These are phyloP conservation scores for Macrosteles quadrilineatus DNA, from an alignment of 1,140 invertebrate species.

Conservation along the genomic window DNA sequence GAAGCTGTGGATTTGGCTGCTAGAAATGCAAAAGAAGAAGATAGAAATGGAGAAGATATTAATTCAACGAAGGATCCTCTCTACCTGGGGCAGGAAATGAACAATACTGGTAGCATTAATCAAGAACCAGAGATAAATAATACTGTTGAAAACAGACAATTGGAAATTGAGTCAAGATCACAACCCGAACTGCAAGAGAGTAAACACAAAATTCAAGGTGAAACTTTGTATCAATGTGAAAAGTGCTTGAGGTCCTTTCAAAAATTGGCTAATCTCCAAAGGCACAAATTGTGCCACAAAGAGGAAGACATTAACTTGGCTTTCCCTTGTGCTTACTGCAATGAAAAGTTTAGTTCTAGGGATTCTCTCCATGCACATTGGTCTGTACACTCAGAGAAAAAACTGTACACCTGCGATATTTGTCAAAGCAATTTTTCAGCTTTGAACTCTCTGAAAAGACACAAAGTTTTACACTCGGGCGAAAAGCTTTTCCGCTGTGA, in stretches of 20 bases:
- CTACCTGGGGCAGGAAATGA: too few relatives aligned
- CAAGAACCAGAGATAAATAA: too few relatives aligned
- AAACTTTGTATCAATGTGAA: neutral
- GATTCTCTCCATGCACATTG: neutral
- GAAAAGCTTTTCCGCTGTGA: constrained; percentile 12
- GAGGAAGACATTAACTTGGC: neutral
- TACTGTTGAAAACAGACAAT: too few relatives aligned
- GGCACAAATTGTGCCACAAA: neutral
- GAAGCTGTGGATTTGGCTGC: too few relatives aligned
- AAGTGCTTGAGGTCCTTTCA: constrained; percentile 1
- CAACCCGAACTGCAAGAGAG: neutral
- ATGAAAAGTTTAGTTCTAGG: neutral
- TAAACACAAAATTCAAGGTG: neutral
- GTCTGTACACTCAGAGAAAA: neutral
- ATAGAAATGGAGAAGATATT: too few relatives aligned
- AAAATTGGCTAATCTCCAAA: neutral
- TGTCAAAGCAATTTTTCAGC: neutral
- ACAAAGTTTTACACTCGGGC: neutral
- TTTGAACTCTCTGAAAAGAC: neutral
- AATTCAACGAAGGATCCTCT: too few relatives aligned
- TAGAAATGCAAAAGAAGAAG: too few relatives aligned
- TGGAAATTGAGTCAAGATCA: too few relatives aligned
- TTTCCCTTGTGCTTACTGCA: constrained; percentile 12
- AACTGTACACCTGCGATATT: neutral
- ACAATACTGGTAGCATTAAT: too few relatives aligned